phyloP scores from a whole-genome alignment of 2,888 invertebrate genomes.

The Coleophora flavipennella region DNA sequence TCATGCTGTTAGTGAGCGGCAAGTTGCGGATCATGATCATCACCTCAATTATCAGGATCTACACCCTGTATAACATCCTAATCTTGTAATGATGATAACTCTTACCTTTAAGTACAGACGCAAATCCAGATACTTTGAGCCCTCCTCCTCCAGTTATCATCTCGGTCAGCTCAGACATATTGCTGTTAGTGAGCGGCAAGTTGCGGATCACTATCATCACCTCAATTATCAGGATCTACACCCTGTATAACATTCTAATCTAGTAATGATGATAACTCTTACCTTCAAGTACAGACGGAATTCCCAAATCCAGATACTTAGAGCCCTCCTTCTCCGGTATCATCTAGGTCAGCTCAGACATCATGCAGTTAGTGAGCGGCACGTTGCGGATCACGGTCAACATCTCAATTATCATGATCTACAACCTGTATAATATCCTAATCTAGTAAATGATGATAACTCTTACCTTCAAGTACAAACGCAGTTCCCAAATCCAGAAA shows the following conservation, averaged over 20 bases:
- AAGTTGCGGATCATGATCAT: constrained; percentile 98
- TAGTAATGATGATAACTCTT: too few species aligned
- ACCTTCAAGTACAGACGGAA: constrained; percentile 82
- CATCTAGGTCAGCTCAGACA: constrained; percentile 94
- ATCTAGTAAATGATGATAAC: too few species aligned
- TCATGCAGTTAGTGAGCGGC: constrained; percentile 95
- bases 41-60: constrained; percentile 94
- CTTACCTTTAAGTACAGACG: constrained; percentile 79
- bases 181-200: constrained; percentile 95
- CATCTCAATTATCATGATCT: constrained; percentile 94
- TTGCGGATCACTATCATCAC: constrained; percentile 98
- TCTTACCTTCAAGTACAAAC: too few species aligned
- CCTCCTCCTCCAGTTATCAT: constrained; percentile 91
- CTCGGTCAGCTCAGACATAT: constrained; percentile 95
- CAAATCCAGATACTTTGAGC: constrained; percentile 93
- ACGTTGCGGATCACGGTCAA: constrained; percentile 98
- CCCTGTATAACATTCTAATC: too few species aligned
- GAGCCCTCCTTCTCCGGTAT: constrained; percentile 91
- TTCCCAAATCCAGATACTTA: constrained; percentile 93
- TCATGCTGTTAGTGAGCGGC: constrained; percentile 94
- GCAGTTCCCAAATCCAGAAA: too few species aligned
- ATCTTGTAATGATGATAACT: too few species aligned
- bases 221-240: constrained; percentile 93
- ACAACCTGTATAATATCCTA: too few species aligned
- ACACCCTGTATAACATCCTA: too few species aligned